Conservation (phyloP, 2,888 invertebrate genomes). For the Tenthredo amoena region DNA sequence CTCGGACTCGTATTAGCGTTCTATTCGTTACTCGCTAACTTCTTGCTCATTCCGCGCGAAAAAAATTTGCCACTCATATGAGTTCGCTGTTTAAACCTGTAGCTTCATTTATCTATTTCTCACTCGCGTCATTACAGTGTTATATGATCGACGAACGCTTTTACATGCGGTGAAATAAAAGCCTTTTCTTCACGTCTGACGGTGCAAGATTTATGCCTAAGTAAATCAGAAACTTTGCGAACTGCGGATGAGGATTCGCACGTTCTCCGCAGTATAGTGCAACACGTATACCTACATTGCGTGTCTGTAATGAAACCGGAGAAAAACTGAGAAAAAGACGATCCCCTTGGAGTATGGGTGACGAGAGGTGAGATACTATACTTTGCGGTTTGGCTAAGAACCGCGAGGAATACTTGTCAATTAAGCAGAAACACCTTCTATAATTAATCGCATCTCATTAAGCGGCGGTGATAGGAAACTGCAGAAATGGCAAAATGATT, state of each 20-base stretch:
- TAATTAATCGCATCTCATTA: not conserved
- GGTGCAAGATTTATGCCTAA: not conserved
- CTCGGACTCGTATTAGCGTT: not conserved
- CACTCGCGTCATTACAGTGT: not conserved
- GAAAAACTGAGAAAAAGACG: not conserved
- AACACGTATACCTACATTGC: slow-evolving; percentile 10
- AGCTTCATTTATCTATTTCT: not conserved
- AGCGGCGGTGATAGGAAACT: not conserved
- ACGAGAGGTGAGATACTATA: not conserved
- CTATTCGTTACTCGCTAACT: not conserved
- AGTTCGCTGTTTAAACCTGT: not conserved
- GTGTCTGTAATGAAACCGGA: not conserved
- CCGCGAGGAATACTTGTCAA: slow-evolving; percentile 29
- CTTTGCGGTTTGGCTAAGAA: slow-evolving; percentile 22
- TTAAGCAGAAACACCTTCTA: slow-evolving; percentile 25
- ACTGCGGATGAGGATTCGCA: not conserved
- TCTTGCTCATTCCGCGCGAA: not conserved
- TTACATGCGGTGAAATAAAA: not conserved
- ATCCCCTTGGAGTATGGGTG: not conserved
- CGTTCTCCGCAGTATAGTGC: not conserved
- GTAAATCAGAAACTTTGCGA: slow-evolving; percentile 31
- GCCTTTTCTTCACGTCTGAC: not conserved
- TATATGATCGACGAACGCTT: not conserved
- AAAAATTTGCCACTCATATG: not conserved
- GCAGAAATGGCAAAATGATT: not conserved